A percentile compares a stretch with the other conserved stretches of the same genome.
These are phyloP conservation scores for Hippopotamus amphibius DNA, from an alignment of 2,113 vertebrate species.

Conservation along the genomic window DNA sequence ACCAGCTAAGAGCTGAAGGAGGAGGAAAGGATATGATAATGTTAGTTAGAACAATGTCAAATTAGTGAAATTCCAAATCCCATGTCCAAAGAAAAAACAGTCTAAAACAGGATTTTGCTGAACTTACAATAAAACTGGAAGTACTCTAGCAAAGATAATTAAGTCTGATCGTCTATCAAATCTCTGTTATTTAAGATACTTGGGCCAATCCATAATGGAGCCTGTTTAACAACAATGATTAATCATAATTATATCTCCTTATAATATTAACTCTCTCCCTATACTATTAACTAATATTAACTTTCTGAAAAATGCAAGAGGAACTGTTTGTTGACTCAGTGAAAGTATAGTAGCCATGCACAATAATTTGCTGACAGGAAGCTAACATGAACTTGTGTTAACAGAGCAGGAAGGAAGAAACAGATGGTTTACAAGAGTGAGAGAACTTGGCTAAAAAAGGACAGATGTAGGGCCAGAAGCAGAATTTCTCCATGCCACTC, in stretches of 20 bases:
- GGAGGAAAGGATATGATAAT: not conserved
- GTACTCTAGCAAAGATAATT: not conserved
- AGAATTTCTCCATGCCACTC: not conserved
- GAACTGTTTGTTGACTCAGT: not conserved
- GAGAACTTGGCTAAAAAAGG: not conserved
- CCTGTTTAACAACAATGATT: not conserved
- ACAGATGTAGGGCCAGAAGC: not conserved
- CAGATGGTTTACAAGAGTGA: not conserved
- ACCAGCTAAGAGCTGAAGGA: slow-evolving; percentile 90
- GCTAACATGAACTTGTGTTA: not conserved
- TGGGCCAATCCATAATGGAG: not conserved
- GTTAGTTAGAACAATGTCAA: not conserved
- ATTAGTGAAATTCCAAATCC: not conserved
- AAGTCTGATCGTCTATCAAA: not conserved
- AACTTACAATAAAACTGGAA: not conserved
- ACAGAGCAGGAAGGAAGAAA: not conserved
- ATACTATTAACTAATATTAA: not conserved
- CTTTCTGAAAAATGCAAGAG: not conserved
- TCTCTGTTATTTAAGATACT: not conserved
- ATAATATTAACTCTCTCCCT: not conserved
- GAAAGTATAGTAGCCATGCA: not conserved
- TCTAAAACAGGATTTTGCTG: not conserved
- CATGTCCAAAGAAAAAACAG: not conserved
- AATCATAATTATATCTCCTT: not conserved
- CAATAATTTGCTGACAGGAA: not conserved